Conservation (phyloP, 1,140 invertebrate species). For the Octopus sinensis region DNA sequence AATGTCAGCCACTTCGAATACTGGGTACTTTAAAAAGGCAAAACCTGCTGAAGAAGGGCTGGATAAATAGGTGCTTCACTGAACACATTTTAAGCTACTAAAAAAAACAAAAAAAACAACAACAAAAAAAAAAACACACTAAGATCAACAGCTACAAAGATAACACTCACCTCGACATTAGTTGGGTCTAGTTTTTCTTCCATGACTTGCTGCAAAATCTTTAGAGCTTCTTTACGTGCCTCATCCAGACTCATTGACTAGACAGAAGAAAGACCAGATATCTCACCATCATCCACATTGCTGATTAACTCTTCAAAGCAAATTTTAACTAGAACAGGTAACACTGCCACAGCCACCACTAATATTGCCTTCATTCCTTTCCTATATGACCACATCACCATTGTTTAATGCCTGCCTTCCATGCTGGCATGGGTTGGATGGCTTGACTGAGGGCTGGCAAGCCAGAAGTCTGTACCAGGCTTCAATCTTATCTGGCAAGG, state of each 20-base stretch:
- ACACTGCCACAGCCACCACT: too few relatives aligned
- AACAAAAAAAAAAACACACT: neutral
- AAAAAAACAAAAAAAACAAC: neutral
- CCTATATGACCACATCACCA: too few relatives aligned
- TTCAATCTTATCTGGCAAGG: too few relatives aligned
- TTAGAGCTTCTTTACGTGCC: constrained; percentile 85
- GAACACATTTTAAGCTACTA: neutral
- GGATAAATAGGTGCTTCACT: neutral
- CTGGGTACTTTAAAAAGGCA: neutral
- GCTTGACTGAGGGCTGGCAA: too few relatives aligned
- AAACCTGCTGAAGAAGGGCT: neutral
- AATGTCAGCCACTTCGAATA: too few relatives aligned
- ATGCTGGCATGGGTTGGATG: too few relatives aligned
- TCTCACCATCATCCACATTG: too few relatives aligned
- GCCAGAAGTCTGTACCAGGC: too few relatives aligned
- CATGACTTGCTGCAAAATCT: constrained; percentile 99
- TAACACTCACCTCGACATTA: constrained; percentile 84
- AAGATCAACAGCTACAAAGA: neutral
- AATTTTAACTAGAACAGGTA: too few relatives aligned
- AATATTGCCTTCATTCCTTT: too few relatives aligned
- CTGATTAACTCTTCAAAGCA: too few relatives aligned
- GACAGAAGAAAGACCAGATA: constrained; percentile 48
- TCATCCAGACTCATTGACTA: constrained; percentile 95
- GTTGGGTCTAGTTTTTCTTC: constrained; percentile 97
- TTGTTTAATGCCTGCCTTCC: too few relatives aligned